A percentile compares a stretch with the other conserved stretches of the same genome.
These are phyloP conservation scores for Chymomyza caudatula DNA, from an alignment of 2,888 invertebrate genomes.

Conservation along the genomic window DNA sequence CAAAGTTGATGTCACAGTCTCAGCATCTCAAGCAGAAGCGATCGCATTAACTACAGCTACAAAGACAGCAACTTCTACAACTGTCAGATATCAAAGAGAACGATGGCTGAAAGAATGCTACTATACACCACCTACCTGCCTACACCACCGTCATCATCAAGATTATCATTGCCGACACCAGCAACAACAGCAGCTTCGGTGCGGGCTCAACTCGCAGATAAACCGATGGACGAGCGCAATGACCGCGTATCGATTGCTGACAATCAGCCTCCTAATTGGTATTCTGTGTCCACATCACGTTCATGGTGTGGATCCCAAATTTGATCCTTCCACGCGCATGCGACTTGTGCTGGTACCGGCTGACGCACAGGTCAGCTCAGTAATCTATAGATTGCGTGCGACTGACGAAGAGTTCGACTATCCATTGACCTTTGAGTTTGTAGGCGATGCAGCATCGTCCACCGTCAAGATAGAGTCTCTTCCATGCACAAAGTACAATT, in stretches of 20 bases:
- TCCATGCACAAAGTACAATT: slow-evolving; percentile 91
- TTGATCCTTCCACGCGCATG: slow-evolving; percentile 91
- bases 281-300: slow-evolving; percentile 73
- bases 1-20: slow-evolving; percentile 46
- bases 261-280: slow-evolving; percentile 75
- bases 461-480: slow-evolving; percentile 88
- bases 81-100: slow-evolving; percentile 26
- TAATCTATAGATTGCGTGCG: slow-evolving; percentile 92
- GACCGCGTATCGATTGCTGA: slow-evolving; percentile 75
- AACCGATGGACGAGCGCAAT: slow-evolving; percentile 62
- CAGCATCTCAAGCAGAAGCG: neutral
- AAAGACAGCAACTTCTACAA: slow-evolving; percentile 27
- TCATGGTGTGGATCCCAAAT: slow-evolving; percentile 85
- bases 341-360: slow-evolving; percentile 89
- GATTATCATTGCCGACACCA: slow-evolving; percentile 10
- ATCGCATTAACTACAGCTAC: slow-evolving; percentile 31
- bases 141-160: slow-evolving; percentile 20
- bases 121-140: slow-evolving; percentile 64
- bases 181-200: slow-evolving; percentile 32
- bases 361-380: slow-evolving; percentile 89
- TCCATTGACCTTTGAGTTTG: slow-evolving; percentile 89
- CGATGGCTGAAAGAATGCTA: slow-evolving; percentile 56
- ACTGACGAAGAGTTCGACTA: slow-evolving; percentile 93
- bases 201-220: slow-evolving; percentile 45
- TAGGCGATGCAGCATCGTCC: slow-evolving; percentile 86